phyloP scores from a whole-genome alignment of 2,113 vertebrate species.

The Donacobius atricapilla region DNA sequence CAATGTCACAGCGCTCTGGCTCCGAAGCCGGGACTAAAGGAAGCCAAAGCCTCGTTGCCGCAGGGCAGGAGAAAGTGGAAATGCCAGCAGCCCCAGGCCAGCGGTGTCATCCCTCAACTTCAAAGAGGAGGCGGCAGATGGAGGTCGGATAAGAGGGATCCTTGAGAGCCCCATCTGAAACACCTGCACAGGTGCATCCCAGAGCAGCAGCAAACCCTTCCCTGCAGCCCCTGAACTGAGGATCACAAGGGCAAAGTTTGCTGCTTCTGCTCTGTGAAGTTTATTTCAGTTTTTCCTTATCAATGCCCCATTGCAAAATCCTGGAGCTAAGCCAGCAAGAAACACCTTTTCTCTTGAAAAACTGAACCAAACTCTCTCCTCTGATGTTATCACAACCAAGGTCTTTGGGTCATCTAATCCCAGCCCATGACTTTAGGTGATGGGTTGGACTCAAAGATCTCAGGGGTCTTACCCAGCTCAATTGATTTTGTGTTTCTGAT shows the following conservation, averaged over 20 bases:
- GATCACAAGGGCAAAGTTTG: background rate
- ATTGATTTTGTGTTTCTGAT: background rate
- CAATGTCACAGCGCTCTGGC: rapidly evolving
- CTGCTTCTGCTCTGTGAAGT: background rate
- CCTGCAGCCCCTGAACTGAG: background rate
- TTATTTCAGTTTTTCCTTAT: background rate
- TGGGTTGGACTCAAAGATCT: background rate
- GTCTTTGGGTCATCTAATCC: background rate
- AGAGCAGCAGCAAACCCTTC: background rate
- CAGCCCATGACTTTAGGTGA: background rate
- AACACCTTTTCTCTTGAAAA: background rate
- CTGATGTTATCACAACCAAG: background rate
- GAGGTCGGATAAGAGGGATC: background rate
- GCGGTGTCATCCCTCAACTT: background rate
- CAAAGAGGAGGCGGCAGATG: background rate
- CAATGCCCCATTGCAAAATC: background rate
- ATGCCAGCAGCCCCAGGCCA: background rate
- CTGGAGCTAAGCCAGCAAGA: background rate
- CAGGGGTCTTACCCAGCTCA: background rate
- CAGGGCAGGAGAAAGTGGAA: background rate
- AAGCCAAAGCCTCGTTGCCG: background rate
- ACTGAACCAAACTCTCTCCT: background rate
- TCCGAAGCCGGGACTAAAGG: background rate
- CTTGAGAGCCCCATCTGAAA: background rate
- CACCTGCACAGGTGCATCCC: background rate